Evolutionary conservation across 1,140 invertebrate genomes (phyloP).

Genomic region (Bombus consobrinus): DNA sequence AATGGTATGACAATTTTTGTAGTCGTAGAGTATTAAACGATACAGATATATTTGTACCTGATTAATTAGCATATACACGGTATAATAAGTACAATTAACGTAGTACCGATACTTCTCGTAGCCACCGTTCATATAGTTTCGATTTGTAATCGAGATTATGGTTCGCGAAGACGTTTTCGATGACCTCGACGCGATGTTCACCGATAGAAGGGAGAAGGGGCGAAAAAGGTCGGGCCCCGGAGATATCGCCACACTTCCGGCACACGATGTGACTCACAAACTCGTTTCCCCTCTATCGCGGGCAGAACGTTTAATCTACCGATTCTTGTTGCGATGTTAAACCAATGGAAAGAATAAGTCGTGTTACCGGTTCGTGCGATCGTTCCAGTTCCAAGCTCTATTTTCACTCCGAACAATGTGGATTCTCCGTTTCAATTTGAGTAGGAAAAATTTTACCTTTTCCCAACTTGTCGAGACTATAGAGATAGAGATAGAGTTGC

Average conservation of each 20-base stretch:
- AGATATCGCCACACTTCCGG: constrained; percentile 35
- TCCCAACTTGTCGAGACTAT: neutral
- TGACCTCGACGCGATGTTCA: neutral
- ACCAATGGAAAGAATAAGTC: neutral
- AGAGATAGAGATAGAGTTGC: no score
- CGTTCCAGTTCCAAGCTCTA: neutral
- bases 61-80: no score
- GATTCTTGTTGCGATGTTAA: constrained; percentile 31
- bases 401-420: neutral
- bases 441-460: neutral
- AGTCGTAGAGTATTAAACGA: no score
- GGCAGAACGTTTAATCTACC: constrained; percentile 22
- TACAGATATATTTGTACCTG: no score
- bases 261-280: constrained; percentile 51
- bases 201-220: neutral
- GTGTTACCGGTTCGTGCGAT: constrained; percentile 27
- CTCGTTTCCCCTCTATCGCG: constrained; percentile 43
- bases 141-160: neutral
- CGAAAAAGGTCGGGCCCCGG: constrained; percentile 14
- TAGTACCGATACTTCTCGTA: no score
- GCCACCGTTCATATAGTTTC: neutral
- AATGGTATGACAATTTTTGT: no score
- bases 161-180: neutral
- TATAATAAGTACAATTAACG: no score
- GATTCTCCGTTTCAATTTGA: neutral